Base-by-base conservation (phyloP, 1,140 invertebrate species). In the Capitella teleta region DNA sequence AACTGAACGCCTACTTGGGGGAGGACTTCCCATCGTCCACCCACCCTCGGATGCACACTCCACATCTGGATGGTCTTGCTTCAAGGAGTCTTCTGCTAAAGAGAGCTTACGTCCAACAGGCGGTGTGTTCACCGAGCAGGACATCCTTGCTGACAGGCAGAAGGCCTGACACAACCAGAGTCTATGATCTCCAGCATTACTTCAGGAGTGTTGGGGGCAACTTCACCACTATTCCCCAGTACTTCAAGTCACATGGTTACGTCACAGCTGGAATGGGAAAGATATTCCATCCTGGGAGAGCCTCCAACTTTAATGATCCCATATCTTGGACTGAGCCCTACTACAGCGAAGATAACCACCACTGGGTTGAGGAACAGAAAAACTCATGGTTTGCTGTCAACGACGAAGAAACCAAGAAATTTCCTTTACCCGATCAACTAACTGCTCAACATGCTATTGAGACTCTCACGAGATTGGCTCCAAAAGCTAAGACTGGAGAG, bases 111-210 rank as follows among this genome's bases (percentile, higher is more conserved):
- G 54, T 53, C 14, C 54, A 58, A 24, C 42, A 46, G 38, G 49
- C 49, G 23, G 38, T 51, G 87, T 57, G 55, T 23, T 37, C 42
- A 14, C 55, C 55, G 0, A 57, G 55, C 25, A 25, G 55, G 28
- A 41, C 52, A 4, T 57, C 55, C 16, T 28, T 57, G 12, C 45
- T 57, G 14, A 57, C 51, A 8, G 51, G 51, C 16, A 36, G 51
- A 19, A 37, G 52, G 40, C 52, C 52, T 6, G 52, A 53, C 30
- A 53, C 52, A 21, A 53, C 52, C 14, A 28, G 46, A 23, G 53
- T 54, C 12, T 36, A 51, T 26, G 53, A 54, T 24, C 36, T 54
- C 5, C 46, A 30, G 21, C 41, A 50, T 16, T 54, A 54, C 43
- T 54, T 37, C 24, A 34, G 53, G 42, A 26, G 46, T 21, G 51